Conservation (phyloP, 2,113 vertebrate genomes). For the Zosterops borbonicus region DNA sequence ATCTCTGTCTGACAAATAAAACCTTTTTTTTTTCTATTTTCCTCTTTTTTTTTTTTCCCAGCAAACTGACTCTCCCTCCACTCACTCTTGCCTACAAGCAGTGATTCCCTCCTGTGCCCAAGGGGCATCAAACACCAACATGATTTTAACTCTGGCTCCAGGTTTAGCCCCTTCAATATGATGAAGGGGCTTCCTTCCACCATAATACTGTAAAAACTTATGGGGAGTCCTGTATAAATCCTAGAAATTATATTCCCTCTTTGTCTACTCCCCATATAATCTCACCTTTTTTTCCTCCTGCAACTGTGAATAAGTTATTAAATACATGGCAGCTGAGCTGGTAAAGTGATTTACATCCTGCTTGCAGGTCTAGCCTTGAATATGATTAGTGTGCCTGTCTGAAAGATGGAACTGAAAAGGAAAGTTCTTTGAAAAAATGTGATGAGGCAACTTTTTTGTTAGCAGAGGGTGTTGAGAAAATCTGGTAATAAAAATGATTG, state of each 20-base stretch:
- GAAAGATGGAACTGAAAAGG: conserved; percentile 13
- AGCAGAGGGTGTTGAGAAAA: neutral
- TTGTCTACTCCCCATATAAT: neutral
- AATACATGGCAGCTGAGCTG: conserved; percentile 8
- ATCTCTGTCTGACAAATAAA: conserved; percentile 46
- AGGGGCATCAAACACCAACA: neutral
- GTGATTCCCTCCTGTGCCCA: rapidly evolving
- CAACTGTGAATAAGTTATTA: conserved; percentile 33
- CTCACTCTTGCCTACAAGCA: neutral
- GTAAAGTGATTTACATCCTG: conserved; percentile 26
- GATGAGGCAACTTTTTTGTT: neutral
- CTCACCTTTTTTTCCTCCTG: neutral
- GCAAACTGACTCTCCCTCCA: neutral
- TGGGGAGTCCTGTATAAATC: neutral
- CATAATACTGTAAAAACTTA: neutral
- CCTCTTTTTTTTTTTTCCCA: rapidly evolving
- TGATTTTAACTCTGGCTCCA: neutral
- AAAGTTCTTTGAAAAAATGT: neutral
- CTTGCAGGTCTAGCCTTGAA: neutral
- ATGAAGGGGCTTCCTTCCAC: neutral
- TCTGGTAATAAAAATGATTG: neutral
- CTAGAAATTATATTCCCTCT: neutral
- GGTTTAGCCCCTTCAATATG: neutral
- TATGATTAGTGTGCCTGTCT: conserved; percentile 12
- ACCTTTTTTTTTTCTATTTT: neutral